Evolutionary conservation across 2,113 vertebrate genomes (phyloP), one percentile per base, ranked within the genome.

Genomic region (Phaethon lepturus): DNA sequence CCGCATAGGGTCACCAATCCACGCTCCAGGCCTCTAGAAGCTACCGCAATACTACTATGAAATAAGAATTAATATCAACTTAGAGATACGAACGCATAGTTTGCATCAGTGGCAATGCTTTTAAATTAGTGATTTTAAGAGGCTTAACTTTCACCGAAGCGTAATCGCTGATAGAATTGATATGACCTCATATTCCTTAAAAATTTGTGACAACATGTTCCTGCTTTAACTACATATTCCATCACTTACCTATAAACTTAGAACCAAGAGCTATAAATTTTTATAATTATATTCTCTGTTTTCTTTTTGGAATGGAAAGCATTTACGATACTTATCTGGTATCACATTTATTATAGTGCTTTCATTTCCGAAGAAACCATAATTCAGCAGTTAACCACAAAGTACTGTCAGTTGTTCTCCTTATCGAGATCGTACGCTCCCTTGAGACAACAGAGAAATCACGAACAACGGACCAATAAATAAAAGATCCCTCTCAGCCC

Each of bases 401-500:
- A 71, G 29, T 25, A 42, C 49, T 26, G 64, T 9, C 62, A 59
- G 45, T 20, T 3, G 4, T 26, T 68, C 47, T 62, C 81, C 76
- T 96, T 66, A 84, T 53, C 5, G 16, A 90, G 92, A 94, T 22
- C 4, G 14, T 9, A 52, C 52, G 16, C 50, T 59, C 80, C 53
- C 56, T 44, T 6, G 76, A 96, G 72, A 85, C 60, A 81, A 86
- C 45, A 38, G 59, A 84, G 94, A 31, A 74, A 93, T 47, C 60
- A 75, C 26, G 5, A 13, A 42, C 63, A 68, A 24, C 0, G 40
- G 52, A 68, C 82, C 60, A 68, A 91, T 23, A 95, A 96, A 96
- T 75, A 67, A 56, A 92, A 82, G 26, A 86, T 35, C 76, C 40
- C 47, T 31, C 67, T 71, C 29, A 38, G 67, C 53, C 45, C 71